phyloP scores from a whole-genome alignment of 2,888 invertebrate species.

The Coremacera marginata region DNA sequence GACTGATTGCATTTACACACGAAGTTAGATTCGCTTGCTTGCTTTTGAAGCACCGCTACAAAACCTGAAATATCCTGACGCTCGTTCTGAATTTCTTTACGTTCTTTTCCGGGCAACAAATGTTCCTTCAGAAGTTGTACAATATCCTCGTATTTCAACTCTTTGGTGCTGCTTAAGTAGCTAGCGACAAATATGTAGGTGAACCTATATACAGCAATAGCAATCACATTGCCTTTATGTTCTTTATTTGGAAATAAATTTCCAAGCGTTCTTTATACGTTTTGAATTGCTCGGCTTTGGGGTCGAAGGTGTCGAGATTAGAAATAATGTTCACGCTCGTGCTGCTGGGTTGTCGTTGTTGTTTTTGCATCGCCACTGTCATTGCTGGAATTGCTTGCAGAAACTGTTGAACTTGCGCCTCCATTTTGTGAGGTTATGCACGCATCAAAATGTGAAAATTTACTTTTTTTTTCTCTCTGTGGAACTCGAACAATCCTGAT shows the following conservation, averaged over 20 bases:
- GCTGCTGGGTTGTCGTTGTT: slow-evolving; percentile 6
- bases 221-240: slow-evolving; percentile 36
- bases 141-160: slow-evolving; percentile 36
- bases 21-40: slow-evolving; percentile 6
- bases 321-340: no score
- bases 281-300: slow-evolving; percentile 23
- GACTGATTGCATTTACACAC: slow-evolving; percentile 36
- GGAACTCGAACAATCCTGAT: no score
- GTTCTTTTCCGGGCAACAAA: slow-evolving; percentile 39
- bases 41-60: slow-evolving; percentile 23
- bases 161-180: slow-evolving; percentile 31
- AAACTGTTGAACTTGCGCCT: slow-evolving; percentile 22
- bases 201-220: slow-evolving; percentile 38
- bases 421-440: slow-evolving; percentile 6
- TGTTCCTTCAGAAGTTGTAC: slow-evolving; percentile 28
- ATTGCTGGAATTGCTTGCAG: slow-evolving; percentile 22
- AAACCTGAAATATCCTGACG: slow-evolving; percentile 29
- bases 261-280: slow-evolving; percentile 13
- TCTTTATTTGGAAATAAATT: slow-evolving; percentile 16
- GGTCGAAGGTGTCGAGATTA: slow-evolving; percentile 5
- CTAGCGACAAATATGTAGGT: slow-evolving; percentile 26
- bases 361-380: slow-evolving; percentile 27
- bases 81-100: slow-evolving; percentile 33
- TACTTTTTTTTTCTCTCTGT: no score
- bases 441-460: no score